Evolutionary conservation across 2,888 invertebrate genomes (phyloP).

Genomic region (Lamproptera curius): DNA sequence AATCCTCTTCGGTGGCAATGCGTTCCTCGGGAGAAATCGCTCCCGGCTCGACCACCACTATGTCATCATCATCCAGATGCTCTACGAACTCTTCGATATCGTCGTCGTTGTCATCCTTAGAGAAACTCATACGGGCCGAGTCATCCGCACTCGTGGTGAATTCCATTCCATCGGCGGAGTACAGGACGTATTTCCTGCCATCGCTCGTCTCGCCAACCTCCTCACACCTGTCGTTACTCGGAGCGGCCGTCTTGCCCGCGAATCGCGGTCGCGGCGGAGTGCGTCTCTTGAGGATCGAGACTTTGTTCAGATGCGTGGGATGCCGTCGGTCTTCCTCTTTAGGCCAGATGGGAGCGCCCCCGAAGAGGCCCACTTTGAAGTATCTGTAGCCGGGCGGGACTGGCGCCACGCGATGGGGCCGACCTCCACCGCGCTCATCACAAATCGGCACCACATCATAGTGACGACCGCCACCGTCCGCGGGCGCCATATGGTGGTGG

Average conservation of each 20-base stretch:
- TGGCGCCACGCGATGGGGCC: conserved; percentile 73
- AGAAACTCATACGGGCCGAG: conserved; percentile 54
- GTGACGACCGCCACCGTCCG: conserved; percentile 57
- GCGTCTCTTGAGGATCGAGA: conserved; percentile 79
- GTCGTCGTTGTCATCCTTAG: conserved; percentile 53
- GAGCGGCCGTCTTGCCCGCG: conserved; percentile 48
- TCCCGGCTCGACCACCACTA: conserved; percentile 79
- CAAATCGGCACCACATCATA: conserved; percentile 63
- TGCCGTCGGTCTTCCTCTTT: conserved; percentile 58
- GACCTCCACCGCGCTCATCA: conserved; percentile 48
- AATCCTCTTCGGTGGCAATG: conserved; percentile 82
- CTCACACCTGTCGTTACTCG: conserved; percentile 29
- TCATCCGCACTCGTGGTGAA: conserved; percentile 77
- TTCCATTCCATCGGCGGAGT: conserved; percentile 80
- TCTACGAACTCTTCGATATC: conserved; percentile 56
- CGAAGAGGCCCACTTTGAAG: conserved; percentile 79
- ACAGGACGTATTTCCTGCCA: conserved; percentile 80
- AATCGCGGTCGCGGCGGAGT: conserved; percentile 76
- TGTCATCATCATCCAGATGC: conserved; percentile 77
- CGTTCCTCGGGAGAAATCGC: conserved; percentile 81
- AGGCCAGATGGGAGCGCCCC: conserved; percentile 83
- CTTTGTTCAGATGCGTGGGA: conserved; percentile 64
- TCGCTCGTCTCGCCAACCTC: conserved; percentile 62
- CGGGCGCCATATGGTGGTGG: conserved; percentile 71
- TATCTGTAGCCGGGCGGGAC: conserved; percentile 79